Evolutionary conservation across 2,797 vertebrate species (phyloP).

Genomic region (Psittacula derbiana): DNA sequence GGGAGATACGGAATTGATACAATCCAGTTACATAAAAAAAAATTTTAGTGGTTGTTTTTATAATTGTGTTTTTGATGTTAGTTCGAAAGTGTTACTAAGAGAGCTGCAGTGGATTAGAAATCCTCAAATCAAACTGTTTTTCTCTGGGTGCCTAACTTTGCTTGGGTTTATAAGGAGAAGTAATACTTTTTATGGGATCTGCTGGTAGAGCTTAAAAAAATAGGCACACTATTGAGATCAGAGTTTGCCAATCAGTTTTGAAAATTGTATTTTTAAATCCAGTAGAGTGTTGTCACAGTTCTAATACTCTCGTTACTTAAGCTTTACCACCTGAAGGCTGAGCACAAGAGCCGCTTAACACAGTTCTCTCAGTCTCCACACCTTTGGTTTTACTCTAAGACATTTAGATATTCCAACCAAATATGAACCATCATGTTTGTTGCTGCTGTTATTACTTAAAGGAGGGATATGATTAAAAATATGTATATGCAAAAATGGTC

Average conservation of each 20-base stretch:
- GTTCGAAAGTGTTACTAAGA: not conserved
- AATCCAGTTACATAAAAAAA: fast-evolving
- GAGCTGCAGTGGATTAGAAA: not conserved
- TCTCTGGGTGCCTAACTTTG: not conserved
- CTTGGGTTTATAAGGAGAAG: not conserved
- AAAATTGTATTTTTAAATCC: constrained; percentile 55
- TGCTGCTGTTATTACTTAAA: not conserved
- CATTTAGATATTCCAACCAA: not conserved
- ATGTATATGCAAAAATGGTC: not conserved
- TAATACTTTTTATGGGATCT: constrained; percentile 14
- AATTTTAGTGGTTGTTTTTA: not conserved
- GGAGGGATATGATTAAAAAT: not conserved
- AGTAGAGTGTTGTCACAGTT: constrained; percentile 43
- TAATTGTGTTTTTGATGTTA: not conserved
- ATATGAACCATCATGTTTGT: not conserved
- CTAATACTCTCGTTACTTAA: not conserved
- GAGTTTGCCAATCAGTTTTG: constrained; percentile 53
- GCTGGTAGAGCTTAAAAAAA: constrained; percentile 20
- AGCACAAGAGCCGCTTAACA: constrained; percentile 41
- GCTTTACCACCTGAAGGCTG: constrained; percentile 51
- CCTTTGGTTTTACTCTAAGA: constrained; percentile 33
- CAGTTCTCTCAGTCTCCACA: not conserved
- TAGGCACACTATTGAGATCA: constrained; percentile 5
- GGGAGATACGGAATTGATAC: not conserved
- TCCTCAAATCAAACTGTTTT: not conserved